Evolutionary conservation across 2,888 invertebrate species (phyloP), one percentile per base, ranked within the genome.

Genomic region (Tryphoninae sp.): DNA sequence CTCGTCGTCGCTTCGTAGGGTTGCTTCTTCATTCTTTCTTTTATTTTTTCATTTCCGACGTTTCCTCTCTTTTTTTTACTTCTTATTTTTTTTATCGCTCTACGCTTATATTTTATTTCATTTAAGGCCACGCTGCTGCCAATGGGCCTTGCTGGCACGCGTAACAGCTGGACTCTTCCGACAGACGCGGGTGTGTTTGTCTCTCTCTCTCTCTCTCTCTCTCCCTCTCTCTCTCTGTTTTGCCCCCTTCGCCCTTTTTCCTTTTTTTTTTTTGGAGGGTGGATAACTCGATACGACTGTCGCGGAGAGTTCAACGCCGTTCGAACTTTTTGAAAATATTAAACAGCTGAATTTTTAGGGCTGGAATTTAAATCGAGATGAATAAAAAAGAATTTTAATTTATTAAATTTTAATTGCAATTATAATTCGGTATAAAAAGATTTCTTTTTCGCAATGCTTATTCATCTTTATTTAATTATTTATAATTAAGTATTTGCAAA

Each of bases 71-170:
- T 51, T 33, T 51, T 33, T 59, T 65, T 71, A 9, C 9, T 16
- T 33, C 6, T 1, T 23, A 9, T 26, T 33, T 64, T 40, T 58
- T 55, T 69, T 9, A 3, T 19, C 1, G 8, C 16, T 55, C 55
- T 49, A 3, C n/a, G n/a, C 13, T 2, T 23, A 26, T 26, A 49
- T 64, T 40, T 58, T 68, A 33, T 40, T 55, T 69, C 45, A 62
- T 64, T 78, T 71, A 23, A 49, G 58, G 19, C 13, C 26, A 55
- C 61, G 13, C 3, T 16, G 33, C 33, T 33, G 40, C 33, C 58
- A 71, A 71, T 64, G 69, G 26, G 78, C 69, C 69, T 71, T 55
- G 62, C 4, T 19, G 69, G 62, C 69, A 58, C 71, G 61, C 67
- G 68, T 68, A 45, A 53, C 73, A 68, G 73, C 73, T 74, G 73